Evolutionary conservation across 2,888 invertebrate genomes (phyloP).

Genomic region (Erynnis tages): DNA sequence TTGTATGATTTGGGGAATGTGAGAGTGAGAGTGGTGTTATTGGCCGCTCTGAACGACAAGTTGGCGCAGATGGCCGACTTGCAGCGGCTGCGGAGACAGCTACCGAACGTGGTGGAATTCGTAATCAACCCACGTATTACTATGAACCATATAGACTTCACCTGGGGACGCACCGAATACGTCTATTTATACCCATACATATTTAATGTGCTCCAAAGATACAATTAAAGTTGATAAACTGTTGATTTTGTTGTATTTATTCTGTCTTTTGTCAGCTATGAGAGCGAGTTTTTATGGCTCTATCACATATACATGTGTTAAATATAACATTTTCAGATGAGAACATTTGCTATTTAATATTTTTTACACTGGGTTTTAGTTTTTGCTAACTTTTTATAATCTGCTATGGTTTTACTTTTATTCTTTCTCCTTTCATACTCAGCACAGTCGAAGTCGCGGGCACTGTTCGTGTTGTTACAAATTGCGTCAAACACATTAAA

Average conservation of each 20-base stretch:
- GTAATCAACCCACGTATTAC: constrained; percentile 21
- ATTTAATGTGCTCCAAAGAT: constrained; percentile 9
- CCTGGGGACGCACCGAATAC: constrained; percentile 34
- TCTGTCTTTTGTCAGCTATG: too few relatives aligned
- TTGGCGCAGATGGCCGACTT: constrained; percentile 28
- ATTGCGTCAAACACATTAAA: too few relatives aligned
- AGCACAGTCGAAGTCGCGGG: too few relatives aligned
- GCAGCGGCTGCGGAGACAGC: constrained; percentile 1
- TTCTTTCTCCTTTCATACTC: too few relatives aligned
- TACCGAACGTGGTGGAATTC: constrained; percentile 25
- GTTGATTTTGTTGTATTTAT: not conserved
- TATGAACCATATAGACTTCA: constrained; percentile 38
- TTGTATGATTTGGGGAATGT: constrained; percentile 32
- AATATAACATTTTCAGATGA: too few relatives aligned
- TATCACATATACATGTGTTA: too few relatives aligned
- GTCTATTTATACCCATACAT: constrained; percentile 34
- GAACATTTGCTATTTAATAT: too few relatives aligned
- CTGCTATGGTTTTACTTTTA: too few relatives aligned
- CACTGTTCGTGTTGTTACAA: too few relatives aligned
- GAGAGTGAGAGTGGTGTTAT: constrained; percentile 29
- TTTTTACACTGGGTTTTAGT: too few relatives aligned
- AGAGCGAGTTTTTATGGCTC: too few relatives aligned
- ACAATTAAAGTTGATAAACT: not conserved
- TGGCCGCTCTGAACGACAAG: constrained; percentile 31
- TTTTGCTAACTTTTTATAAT: too few relatives aligned